phyloP scores from a whole-genome alignment of 2,113 vertebrate species.

The Nannospalax galili region DNA sequence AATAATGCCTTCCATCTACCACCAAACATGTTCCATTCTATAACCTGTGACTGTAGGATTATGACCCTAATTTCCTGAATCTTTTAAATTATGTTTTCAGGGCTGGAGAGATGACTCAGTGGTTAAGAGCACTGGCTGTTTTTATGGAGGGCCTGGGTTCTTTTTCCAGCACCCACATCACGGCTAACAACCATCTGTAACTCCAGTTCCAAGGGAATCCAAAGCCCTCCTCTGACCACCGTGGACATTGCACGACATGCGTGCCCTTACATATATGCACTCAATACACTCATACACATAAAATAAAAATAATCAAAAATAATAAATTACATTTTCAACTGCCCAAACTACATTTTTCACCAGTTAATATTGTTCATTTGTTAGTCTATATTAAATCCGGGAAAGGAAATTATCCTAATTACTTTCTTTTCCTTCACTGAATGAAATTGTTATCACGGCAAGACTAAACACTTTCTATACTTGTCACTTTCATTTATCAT shows the following conservation, averaged over 20 bases:
- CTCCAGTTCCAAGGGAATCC: no score
- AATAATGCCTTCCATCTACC: neutral
- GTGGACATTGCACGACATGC: no score
- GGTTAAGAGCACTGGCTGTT: no score
- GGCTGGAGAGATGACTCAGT: no score
- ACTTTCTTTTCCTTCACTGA: neutral
- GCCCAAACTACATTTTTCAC: neutral
- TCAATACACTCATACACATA: no score
- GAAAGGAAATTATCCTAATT: constrained; percentile 18
- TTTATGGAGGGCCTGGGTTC: no score
- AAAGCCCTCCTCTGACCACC: no score
- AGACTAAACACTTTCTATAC: neutral
- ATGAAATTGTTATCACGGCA: neutral
- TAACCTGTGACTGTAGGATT: neutral
- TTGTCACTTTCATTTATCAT: neutral
- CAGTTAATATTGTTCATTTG: neutral
- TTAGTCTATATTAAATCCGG: neutral
- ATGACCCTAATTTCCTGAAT: neutral
- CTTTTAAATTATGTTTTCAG: no score
- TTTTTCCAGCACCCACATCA: no score
- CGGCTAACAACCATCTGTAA: no score
- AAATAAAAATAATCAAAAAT: no score
- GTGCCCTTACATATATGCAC: no score
- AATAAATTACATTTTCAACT: constrained; percentile 21
- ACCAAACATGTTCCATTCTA: neutral